Evolutionary conservation across 2,888 invertebrate species (phyloP), one percentile per base, ranked within the genome.

Genomic region (Apantesis nais): DNA sequence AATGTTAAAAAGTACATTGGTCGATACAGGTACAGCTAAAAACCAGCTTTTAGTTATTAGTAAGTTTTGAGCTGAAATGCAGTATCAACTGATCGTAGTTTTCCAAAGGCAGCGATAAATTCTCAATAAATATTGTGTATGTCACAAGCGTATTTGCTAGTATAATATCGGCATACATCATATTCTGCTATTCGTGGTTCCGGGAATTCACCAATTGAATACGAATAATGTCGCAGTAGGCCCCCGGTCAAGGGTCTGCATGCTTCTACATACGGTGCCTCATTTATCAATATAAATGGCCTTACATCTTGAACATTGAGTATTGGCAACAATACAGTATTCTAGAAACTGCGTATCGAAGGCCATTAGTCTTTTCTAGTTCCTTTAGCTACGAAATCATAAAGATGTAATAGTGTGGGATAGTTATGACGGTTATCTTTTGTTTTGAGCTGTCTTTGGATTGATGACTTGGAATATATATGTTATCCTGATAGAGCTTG

Each of bases 301-400:
- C 84, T 80, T 84, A 84, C 83, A 88, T 89, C 86, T 86, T 82
- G 77, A 85, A 87, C 86, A 88, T 87, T 88, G 88, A 58, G 89
- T 87, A 86, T 86, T 81, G 79, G 84, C 87, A 87, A 90, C 90
- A 89, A 90, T 89, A 89, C 87, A 87, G 86, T 89, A 89, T 90
- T 88, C 88, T 87, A 88, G 89, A 90, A 90, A 90, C 89, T 88
- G 91, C 89, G 90, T 92, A 92, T 92, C 91, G 91, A 86, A 88
- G 75, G 80, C 92, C 91, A 92, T 93, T 90, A 92, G 88, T 93
- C 92, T 91, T 90, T 87, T 66, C 84, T 81, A 90, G 92, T 92
- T 90, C 90, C 92, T 92, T 92, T 91, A 92, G 29, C 5, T 58
- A 16, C 16, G 16, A 58, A 55, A 25, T 55, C 55, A 55, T 58